Evolutionary conservation across 2,888 invertebrate genomes (phyloP).

Genomic region (Phalangium opilio): DNA sequence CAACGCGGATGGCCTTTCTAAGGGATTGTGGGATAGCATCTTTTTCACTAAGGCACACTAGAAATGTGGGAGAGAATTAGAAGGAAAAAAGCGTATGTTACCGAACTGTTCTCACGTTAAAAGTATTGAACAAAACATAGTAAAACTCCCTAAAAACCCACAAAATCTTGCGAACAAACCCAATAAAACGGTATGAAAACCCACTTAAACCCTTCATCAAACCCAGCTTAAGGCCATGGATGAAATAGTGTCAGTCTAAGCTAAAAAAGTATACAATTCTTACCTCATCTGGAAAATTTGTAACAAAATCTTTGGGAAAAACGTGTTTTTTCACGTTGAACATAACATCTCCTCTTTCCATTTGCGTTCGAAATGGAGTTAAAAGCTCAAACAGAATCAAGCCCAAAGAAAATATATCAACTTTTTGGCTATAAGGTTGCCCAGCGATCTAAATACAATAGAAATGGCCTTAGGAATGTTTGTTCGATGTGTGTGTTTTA

Average conservation of each 20-base stretch:
- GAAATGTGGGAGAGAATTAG: too few species aligned
- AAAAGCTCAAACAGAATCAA: slow-evolving; percentile 85
- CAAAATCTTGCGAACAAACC: neutral
- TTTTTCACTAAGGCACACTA: slow-evolving; percentile 54
- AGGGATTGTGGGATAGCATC: slow-evolving; percentile 61
- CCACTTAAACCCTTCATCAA: too few species aligned
- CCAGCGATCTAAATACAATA: slow-evolving; percentile 23
- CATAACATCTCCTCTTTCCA: slow-evolving; percentile 53
- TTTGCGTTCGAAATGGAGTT: slow-evolving; percentile 73
- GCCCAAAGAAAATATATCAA: slow-evolving; percentile 83
- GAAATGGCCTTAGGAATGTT: too few species aligned
- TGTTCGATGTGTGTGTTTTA: neutral
- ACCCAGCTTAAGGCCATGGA: too few species aligned
- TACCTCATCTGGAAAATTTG: slow-evolving; percentile 54
- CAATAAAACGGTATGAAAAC: neutral
- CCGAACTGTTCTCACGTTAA: neutral
- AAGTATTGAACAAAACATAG: neutral
- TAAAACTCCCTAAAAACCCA: neutral
- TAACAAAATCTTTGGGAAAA: slow-evolving; percentile 52
- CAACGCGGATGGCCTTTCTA: slow-evolving; percentile 42
- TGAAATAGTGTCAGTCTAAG: too few species aligned
- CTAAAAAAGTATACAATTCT: slow-evolving; percentile 6
- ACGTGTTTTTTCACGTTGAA: slow-evolving; percentile 45
- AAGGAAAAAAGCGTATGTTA: neutral
- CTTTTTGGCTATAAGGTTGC: slow-evolving; percentile 33